A percentile compares a stretch with the other conserved stretches of the same genome.
These are phyloP conservation scores for Protobothrops flavoviridis DNA, from an alignment of 2,113 vertebrate genomes.

Conservation along the genomic window DNA sequence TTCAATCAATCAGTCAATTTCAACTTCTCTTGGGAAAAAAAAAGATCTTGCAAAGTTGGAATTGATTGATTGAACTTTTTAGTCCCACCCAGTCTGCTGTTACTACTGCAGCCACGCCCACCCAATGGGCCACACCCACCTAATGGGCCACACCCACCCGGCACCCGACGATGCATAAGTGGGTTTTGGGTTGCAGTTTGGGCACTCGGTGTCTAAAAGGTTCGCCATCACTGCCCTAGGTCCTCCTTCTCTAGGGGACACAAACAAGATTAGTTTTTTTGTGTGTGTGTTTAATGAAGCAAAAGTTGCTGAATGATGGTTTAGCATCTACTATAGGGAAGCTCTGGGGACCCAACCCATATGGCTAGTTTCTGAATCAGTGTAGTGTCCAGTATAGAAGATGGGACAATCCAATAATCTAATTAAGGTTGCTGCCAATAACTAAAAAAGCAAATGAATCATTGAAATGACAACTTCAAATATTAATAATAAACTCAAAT, in stretches of 20 bases:
- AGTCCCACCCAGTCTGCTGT: no score
- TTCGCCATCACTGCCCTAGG: no score
- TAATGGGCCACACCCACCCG: no score
- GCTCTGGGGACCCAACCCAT: background rate
- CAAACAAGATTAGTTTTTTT: background rate
- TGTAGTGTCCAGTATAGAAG: background rate
- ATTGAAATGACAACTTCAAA: background rate
- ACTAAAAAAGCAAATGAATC: background rate
- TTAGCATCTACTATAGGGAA: background rate
- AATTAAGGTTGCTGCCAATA: background rate
- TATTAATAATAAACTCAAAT: background rate
- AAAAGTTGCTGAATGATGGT: background rate
- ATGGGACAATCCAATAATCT: background rate
- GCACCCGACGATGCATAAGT: no score
- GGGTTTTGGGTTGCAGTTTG: no score
- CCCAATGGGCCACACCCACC: no score
- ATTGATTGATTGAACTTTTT: no score
- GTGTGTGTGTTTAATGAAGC: background rate
- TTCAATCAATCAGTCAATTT: no score
- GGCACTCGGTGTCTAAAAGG: no score
- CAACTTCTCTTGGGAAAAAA: no score
- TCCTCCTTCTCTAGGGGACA: background rate
- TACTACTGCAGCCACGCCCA: no score
- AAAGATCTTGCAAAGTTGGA: no score
- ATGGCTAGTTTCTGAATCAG: background rate